Evolutionary conservation across 2,113 vertebrate genomes (phyloP).

Genomic region (Lepisosteus oculatus): DNA sequence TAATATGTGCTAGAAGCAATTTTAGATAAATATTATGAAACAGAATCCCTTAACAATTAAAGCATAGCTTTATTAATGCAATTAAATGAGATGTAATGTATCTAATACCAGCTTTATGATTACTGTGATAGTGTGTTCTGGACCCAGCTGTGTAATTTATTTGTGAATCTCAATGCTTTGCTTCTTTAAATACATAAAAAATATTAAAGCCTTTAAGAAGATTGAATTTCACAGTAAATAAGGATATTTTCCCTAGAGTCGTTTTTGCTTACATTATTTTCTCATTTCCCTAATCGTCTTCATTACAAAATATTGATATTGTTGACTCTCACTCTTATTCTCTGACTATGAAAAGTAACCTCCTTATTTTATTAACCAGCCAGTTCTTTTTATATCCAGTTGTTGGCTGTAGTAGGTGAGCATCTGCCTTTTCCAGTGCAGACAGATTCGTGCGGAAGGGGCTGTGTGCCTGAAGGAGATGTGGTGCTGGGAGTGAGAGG

Average conservation of each 20-base stretch:
- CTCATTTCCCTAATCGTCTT: not conserved
- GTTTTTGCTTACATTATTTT: not conserved
- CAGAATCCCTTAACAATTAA: not conserved
- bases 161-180: not conserved
- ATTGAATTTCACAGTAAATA: slow-evolving; percentile 1
- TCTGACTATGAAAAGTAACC: not conserved
- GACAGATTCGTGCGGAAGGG: not conserved
- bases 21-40: too few relatives aligned
- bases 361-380: not conserved
- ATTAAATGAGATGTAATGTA: not conserved
- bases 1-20: not conserved
- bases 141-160: not conserved
- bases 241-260: not conserved
- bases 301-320: slow-evolving; percentile 14
- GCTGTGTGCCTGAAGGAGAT: not conserved
- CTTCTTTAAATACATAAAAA: not conserved
- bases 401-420: slow-evolving; percentile 2
- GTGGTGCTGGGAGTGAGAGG: not conserved
- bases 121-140: not conserved
- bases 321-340: not conserved
- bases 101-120: not conserved
- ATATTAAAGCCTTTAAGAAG: not conserved
- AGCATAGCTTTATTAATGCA: not conserved
- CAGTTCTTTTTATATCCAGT: not conserved
- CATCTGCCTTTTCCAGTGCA: not conserved